A percentile compares a stretch with the other conserved stretches of the same genome.
Conservation (phyloP, 2,888 invertebrate species). For the Arctia plantaginis region DNA sequence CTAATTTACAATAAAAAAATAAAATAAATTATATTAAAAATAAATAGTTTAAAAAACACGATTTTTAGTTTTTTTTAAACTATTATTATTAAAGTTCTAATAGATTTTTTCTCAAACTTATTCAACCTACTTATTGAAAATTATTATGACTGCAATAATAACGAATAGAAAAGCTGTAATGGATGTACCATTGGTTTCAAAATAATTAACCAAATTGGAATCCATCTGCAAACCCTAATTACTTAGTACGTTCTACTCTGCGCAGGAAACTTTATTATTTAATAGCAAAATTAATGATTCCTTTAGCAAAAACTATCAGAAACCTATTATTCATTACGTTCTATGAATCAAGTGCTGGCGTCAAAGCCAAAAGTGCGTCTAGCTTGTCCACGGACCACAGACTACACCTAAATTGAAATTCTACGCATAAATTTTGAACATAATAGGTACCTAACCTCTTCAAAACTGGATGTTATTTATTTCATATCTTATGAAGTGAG, state of each 20-base stretch:
- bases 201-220: neutral
- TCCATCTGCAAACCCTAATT: neutral
- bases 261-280: constrained; percentile 13
- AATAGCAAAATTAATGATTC: constrained; percentile 21
- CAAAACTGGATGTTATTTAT: neutral
- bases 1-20: too few species aligned
- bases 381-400: neutral
- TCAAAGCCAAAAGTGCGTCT: constrained; percentile 3
- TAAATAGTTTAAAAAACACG: too few species aligned
- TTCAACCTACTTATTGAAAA: neutral
- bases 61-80: too few species aligned
- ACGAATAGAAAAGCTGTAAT: neutral
- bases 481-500: neutral
- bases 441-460: neutral
- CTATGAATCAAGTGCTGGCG: constrained; percentile 5
- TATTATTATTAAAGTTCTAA: neutral
- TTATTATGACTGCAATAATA: neutral
- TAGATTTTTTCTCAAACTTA: neutral
- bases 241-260: neutral
- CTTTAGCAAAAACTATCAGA: constrained; percentile 21
- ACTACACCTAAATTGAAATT: neutral
- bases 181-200: neutral
- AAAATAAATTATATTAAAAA: too few species aligned
- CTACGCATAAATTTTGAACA: neutral
- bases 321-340: constrained; percentile 19